A percentile compares a stretch with the other conserved stretches of the same genome.
phyloP scores from a whole-genome alignment of 2,113 vertebrate genomes.

The Reinhardtius hippoglossoides region DNA sequence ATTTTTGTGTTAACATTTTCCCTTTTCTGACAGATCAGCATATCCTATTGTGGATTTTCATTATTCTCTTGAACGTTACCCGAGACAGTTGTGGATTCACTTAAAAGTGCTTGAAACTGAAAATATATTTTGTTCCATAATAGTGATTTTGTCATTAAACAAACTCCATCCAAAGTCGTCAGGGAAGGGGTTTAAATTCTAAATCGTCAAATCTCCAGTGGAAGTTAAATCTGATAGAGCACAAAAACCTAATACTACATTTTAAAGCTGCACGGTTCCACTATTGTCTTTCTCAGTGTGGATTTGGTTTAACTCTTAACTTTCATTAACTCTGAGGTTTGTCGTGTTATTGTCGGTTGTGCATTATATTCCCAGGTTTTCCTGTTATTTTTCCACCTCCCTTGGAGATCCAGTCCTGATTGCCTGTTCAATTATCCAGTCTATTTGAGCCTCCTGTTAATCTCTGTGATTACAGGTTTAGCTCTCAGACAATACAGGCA shows the following conservation, averaged over 20 bases:
- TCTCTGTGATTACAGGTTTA: conserved; percentile 75
- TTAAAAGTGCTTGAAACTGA: too few species aligned
- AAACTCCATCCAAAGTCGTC: not conserved
- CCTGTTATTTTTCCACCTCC: too few species aligned
- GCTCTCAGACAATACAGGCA: conserved; percentile 44
- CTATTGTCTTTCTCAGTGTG: not conserved
- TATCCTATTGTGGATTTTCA: not conserved
- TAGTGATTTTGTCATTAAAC: not conserved
- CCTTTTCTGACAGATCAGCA: not conserved
- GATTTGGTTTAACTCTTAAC: not conserved
- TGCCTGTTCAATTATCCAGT: conserved; percentile 43
- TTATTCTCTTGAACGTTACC: not conserved
- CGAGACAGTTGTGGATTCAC: not conserved
- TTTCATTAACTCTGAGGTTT: not conserved
- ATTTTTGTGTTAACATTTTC: not conserved
- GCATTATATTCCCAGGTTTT: too few species aligned
- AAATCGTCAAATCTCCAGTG: not conserved
- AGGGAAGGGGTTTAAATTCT: not conserved
- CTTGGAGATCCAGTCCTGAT: conserved; percentile 18
- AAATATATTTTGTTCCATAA: too few species aligned
- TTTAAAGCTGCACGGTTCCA: not conserved
- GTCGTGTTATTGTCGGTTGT: not conserved
- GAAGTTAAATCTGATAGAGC: conserved; percentile 3
- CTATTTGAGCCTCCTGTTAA: conserved; percentile 63
- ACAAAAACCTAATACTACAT: not conserved